Evolutionary conservation across 2,113 vertebrate species (phyloP).

Genomic region (Mionectes macconnelli): DNA sequence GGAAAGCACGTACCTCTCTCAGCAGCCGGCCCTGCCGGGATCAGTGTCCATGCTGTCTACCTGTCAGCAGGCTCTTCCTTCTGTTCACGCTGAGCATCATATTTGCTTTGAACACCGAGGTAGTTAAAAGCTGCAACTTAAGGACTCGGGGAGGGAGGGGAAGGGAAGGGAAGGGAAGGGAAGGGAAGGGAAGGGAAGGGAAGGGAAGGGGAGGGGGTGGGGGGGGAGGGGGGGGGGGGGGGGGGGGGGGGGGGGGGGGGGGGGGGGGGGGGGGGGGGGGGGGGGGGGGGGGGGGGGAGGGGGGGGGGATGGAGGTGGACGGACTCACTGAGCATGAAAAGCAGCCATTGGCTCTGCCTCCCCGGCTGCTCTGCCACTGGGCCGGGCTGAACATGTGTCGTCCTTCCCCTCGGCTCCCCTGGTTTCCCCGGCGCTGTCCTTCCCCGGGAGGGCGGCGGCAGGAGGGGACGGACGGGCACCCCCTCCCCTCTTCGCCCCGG

Average conservation of each 20-base stretch:
- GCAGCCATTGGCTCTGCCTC: constrained; percentile 47
- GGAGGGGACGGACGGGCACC: neutral
- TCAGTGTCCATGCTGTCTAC: constrained; percentile 28
- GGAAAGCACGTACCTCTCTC: constrained; percentile 54
- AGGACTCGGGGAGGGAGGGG: neutral
- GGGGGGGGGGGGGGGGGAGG: too few species aligned
- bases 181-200: too few species aligned
- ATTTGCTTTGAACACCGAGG: neutral
- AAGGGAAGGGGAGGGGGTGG: too few species aligned
- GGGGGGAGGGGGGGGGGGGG: too few species aligned
- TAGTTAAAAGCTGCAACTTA: constrained; percentile 38
- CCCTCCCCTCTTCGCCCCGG: neutral
- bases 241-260: too few species aligned
- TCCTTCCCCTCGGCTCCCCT: neutral
- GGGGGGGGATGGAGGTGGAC: neutral
- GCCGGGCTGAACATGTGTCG: neutral
- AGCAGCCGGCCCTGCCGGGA: constrained; percentile 46
- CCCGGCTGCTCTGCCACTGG: constrained; percentile 25
- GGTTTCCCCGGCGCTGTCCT: neutral
- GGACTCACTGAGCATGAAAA: neutral
- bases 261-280: too few species aligned
- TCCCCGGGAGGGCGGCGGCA: neutral
- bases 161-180: too few species aligned
- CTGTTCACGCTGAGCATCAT: constrained; percentile 45
- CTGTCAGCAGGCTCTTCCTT: constrained; percentile 51